phyloP scores from a whole-genome alignment of 2,797 vertebrate species.

The Poecile montanus region DNA sequence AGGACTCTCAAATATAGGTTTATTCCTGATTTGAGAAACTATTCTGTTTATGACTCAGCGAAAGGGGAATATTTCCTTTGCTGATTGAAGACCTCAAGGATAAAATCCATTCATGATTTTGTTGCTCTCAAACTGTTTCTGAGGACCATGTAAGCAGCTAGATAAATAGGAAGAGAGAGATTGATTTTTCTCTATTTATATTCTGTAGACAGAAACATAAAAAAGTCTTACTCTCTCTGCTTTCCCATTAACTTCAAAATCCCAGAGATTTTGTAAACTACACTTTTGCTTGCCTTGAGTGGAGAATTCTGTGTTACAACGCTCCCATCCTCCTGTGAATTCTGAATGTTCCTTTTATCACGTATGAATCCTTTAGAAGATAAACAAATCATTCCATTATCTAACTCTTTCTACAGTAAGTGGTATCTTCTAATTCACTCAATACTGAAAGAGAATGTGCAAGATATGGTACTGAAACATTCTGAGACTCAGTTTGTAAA shows the following conservation, averaged over 20 bases:
- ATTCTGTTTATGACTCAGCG: neutral
- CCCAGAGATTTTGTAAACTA: neutral
- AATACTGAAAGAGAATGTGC: neutral
- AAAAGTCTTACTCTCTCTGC: neutral
- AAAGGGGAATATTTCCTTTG: neutral
- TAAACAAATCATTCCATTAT: neutral
- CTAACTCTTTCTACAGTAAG: neutral
- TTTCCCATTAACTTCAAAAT: neutral
- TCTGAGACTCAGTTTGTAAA: neutral
- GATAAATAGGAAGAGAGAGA: neutral
- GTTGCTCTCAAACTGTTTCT: neutral
- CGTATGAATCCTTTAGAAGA: neutral
- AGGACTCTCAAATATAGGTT: neutral
- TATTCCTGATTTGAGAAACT: neutral
- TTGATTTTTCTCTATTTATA: neutral
- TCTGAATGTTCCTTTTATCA: neutral
- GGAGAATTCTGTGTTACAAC: neutral
- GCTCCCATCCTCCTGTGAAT: rapidly evolving
- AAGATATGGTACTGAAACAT: neutral
- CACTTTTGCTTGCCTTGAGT: neutral
- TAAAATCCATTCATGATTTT: neutral
- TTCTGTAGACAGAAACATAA: neutral
- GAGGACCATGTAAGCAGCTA: neutral
- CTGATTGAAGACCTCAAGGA: neutral
- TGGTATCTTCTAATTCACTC: neutral